A percentile compares a stretch with the other conserved stretches of the same genome.
phyloP scores from a whole-genome alignment of 2,797 vertebrate genomes.

The Malacoraja senta region DNA sequence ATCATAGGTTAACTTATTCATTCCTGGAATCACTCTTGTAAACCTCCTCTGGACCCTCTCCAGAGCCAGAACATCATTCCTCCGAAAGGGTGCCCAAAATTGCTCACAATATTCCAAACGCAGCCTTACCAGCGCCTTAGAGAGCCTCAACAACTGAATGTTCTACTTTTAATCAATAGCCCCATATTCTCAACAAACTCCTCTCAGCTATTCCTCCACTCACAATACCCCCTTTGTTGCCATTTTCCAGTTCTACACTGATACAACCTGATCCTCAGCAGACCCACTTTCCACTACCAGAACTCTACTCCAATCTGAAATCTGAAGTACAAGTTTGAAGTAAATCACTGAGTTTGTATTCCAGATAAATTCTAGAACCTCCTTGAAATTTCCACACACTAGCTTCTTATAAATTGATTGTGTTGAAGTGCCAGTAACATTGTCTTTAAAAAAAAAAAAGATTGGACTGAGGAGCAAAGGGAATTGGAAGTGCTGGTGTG shows the following conservation, averaged over 20 bases:
- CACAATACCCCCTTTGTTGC: background rate
- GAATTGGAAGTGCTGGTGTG: too few species aligned
- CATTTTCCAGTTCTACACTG: background rate
- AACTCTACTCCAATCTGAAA: background rate
- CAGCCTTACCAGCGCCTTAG: too few species aligned
- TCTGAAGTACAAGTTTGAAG: background rate
- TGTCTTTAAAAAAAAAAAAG: conserved; percentile 45
- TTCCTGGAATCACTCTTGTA: too few species aligned
- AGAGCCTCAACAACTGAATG: background rate
- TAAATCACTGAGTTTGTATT: background rate
- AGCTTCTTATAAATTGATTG: background rate
- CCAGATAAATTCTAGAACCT: background rate
- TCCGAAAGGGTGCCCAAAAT: too few species aligned
- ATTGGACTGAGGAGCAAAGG: conserved; percentile 39
- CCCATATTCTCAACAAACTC: background rate
- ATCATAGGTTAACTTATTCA: too few species aligned
- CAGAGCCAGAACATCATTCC: too few species aligned
- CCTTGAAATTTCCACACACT: background rate
- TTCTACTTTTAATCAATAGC: background rate
- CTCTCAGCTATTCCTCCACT: background rate
- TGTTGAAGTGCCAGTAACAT: background rate
- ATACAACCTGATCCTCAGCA: background rate
- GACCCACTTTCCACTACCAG: background rate
- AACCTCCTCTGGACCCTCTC: too few species aligned
- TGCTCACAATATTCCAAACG: too few species aligned